Base-by-base conservation (phyloP, 2,888 invertebrate genomes). In the Chouioia cunea region DNA sequence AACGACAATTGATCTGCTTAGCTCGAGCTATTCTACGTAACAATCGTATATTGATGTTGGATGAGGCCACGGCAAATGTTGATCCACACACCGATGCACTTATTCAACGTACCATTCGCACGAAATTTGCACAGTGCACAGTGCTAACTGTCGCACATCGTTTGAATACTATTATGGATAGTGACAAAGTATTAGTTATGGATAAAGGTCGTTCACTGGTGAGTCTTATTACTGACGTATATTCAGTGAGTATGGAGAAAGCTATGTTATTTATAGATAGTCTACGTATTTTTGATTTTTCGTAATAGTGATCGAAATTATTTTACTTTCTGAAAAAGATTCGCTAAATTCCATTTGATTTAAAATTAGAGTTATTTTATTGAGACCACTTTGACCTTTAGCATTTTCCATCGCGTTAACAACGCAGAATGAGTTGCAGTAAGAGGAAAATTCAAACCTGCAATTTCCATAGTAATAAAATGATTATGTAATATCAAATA, bases 1-100 rank as follows among this genome's bases (percentile, higher is more conserved):
- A 97, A 83, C 88, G 96, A 8, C 97, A 97, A 83, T 87, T 97
- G 65, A 92, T 97, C 57, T 97, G 97, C 83, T 87, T 97, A 71
- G 97, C 96, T 0, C 89, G 97, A 62, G 74, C 74, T 10, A 74
- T 74, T 8, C 20, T 74, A 6, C 58, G 73, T 0, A 97, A 76
- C 20, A 77, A 77, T 52, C 91, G 90, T 76, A 92, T 97, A 76
- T 88, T 97, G 0, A 93, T 97, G 76, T 88, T 97, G 77, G 97
- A 97, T 82, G 97, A 97, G 86, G 97, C 97, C n/a, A 97, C 97
- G 0, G 96, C 97, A 1, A 97, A 96, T 83, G 95, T 97, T 12
- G 96, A 97, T 86, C 94, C 94, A 6, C 93, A 93, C 89, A 89
- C 89, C 0, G 89, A 89, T 76, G 84, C 83, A 2, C 79, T 90